Conservation (phyloP, 2,797 vertebrate species). For the Fringilla coelebs region DNA sequence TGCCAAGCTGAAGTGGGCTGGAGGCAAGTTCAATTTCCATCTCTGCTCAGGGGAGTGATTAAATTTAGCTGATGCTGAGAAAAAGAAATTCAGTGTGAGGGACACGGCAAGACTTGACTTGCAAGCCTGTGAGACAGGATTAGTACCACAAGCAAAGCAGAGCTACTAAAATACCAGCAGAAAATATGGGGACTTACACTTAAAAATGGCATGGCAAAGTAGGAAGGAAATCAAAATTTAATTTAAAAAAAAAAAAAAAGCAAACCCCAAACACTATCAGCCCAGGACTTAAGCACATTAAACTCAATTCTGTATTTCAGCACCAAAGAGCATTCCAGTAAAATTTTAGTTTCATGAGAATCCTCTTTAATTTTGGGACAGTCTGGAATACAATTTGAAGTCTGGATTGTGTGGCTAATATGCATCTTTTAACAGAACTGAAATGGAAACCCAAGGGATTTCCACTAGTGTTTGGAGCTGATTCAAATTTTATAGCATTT, state of each 20-base stretch:
- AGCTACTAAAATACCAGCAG: neutral
- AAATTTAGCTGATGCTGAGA: constrained; percentile 25
- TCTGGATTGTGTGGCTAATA: neutral
- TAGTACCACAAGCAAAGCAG: neutral
- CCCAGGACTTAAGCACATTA: neutral
- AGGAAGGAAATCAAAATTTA: neutral
- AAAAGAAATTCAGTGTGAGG: constrained; percentile 22
- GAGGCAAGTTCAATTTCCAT: constrained; percentile 55
- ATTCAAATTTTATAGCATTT: neutral
- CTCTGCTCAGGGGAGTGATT: constrained; percentile 13
- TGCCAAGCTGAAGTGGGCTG: neutral
- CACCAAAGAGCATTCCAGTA: neutral
- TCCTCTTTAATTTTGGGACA: neutral
- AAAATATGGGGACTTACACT: neutral
- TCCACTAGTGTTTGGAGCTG: neutral
- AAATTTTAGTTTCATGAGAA: neutral
- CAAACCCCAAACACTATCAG: neutral
- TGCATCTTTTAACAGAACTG: neutral
- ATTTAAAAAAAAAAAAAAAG: neutral
- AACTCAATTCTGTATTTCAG: neutral
- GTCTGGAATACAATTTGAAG: neutral
- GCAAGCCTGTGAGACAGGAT: neutral
- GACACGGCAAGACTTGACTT: constrained; percentile 9
- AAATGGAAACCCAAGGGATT: neutral
- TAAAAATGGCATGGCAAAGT: neutral